Evolutionary conservation across 2,113 vertebrate species (phyloP).

Genomic region (Hypocryptadius cinnamomeus): DNA sequence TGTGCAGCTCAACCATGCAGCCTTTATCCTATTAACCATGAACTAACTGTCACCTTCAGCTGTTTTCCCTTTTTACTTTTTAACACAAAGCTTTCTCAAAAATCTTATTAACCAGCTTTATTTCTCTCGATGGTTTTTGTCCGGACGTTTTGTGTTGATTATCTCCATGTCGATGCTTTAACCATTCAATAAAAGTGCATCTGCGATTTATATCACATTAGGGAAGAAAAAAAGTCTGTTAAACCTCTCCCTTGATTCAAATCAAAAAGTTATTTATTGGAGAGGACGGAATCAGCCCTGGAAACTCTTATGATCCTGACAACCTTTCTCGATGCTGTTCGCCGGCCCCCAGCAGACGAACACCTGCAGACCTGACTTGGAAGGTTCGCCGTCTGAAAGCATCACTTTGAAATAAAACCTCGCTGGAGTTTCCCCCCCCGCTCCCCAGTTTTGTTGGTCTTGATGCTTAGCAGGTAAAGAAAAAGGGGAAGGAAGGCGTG

Average conservation of each 20-base stretch:
- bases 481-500: background rate
- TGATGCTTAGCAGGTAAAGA: background rate
- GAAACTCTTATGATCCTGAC: background rate
- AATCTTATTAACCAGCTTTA: conserved; percentile 90
- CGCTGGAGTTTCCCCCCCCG: background rate
- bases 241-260: conserved; percentile 74
- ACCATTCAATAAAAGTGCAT: conserved; percentile 89
- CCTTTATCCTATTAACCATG: conserved; percentile 98
- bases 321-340: background rate
- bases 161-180: conserved; percentile 89
- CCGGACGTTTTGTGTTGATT: conserved; percentile 70
- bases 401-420: background rate
- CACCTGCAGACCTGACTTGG: background rate
- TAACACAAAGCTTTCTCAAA: conserved; percentile 84
- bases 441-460: background rate
- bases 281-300: conserved; percentile 11
- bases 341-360: background rate
- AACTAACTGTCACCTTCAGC: conserved; percentile 99
- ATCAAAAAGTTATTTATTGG: conserved; percentile 76
- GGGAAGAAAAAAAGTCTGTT: conserved; percentile 67
- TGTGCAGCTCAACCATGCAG: conserved; percentile 82
- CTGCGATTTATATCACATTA: conserved; percentile 91
- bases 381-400: background rate
- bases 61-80: conserved; percentile 85
- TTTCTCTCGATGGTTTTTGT: conserved; percentile 91